Percentiles rank a stretch among this genome's conserved stretches.
phyloP scores from a whole-genome alignment of 2,888 invertebrate species.

The Callyntrura guangdongensis region DNA sequence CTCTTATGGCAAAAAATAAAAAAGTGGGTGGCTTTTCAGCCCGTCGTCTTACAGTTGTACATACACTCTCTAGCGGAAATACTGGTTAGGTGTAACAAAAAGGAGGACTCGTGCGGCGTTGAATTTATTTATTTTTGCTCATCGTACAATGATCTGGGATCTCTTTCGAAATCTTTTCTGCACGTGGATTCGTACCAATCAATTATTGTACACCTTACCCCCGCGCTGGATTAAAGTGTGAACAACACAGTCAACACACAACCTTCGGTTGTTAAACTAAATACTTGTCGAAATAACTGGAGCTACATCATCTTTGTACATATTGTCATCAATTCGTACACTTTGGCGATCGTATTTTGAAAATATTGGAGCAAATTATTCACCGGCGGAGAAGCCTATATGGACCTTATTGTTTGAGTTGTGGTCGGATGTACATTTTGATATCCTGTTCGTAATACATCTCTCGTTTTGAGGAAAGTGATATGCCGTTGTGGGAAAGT shows the following conservation, averaged over 20 bases:
- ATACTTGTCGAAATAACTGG: neutral
- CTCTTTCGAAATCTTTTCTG: constrained; percentile 16
- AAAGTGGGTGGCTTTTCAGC: constrained; percentile 59
- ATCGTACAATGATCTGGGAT: constrained; percentile 32
- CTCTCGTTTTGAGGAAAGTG: constrained; percentile 33
- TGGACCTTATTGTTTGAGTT: neutral
- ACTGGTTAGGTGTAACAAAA: neutral
- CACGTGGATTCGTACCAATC: constrained; percentile 11
- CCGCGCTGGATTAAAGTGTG: neutral
- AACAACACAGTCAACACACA: too few species aligned
- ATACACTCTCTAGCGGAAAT: neutral
- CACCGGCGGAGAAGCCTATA: neutral
- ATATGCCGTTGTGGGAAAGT: constrained; percentile 79
- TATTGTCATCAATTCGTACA: constrained; percentile 13
- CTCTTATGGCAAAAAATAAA: constrained; percentile 13
- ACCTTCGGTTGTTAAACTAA: neutral
- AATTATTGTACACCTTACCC: neutral
- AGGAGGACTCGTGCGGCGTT: neutral
- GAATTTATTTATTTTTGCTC: constrained; percentile 11
- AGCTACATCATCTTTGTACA: neutral
- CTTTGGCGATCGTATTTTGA: neutral
- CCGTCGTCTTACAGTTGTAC: constrained; percentile 7
- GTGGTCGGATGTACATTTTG: neutral
- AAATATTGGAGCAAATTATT: neutral
- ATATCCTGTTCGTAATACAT: neutral